Evolutionary conservation across 2,113 vertebrate species (phyloP), one percentile per base, ranked within the genome.

Genomic region (Cairina moschata): DNA sequence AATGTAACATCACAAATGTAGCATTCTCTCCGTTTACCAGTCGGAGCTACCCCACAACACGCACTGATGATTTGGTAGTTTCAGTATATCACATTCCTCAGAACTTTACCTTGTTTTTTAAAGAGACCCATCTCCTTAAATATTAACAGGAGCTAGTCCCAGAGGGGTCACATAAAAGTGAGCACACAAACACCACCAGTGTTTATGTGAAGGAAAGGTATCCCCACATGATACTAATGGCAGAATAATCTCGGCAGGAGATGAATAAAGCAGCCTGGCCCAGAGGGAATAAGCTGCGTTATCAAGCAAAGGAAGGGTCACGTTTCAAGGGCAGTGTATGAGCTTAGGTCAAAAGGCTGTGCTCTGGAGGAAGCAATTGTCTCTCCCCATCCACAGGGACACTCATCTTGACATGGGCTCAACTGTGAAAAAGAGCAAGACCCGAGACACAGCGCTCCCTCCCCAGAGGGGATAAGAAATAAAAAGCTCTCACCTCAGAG

Each of bases 401-500:
- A n/a, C 60, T 36, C 0, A 0, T 5, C 17, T 44, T 13, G 32
- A 40, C 25, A 42, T 10, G 54, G 6, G 36, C 59, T 31, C 38
- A 80, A 50, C 69, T 8, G 23, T 40, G 48, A 76, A 73, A 48
- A 36, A 36, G 5, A 36, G 18, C 69, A 62, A 50, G 52, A 50
- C 34, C 34, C 56, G 21, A 71, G 69, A 68, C 11, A 16, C 3
- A 26, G 52, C 0, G 3, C 13, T 58, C 28, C 48, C 25, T 29
- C 11, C 46, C 23, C 44, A 0, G 0, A 25, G 26, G 25, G 21
- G 6, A 42, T 14, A 34, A 0, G 6, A 36, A 80, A 83, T 36
- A 76, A 93, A 92, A 73, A 79, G 85, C 13, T 80, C 98, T 99
- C 97, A 99, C 99, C 98, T 99, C 98, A 0, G 98, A 98, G 13